Base-by-base conservation (phyloP, 1,140 invertebrate genomes). In the Parasteatoda tepidariorum region DNA sequence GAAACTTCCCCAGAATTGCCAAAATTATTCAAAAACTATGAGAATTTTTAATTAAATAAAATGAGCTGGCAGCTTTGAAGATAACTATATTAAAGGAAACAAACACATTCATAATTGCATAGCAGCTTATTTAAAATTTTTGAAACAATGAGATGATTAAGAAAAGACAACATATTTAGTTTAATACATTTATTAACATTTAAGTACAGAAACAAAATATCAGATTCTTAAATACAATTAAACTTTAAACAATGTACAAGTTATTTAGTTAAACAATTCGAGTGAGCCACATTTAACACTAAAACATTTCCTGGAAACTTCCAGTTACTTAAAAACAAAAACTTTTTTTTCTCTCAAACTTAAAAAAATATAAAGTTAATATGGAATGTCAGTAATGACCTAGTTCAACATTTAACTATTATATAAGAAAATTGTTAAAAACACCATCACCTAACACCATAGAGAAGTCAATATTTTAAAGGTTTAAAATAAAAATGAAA, bases 231-330 rank as follows among this genome's bases (percentile, higher is more conserved):
- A 54, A 75, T 26, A 34, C 18, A 66, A 62, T 22, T 15, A 61
- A 34, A 34, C 13, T 75, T 79, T 66, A 82, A 82, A 82, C 54
- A 82, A 82, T 82, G 78, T 82, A 82, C 78, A 82, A 82, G 62
- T 33, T 79, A 31, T 34, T 26, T 22, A 22, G 31, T 55, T 22
- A 76, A 34, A 22, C 55, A 68, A 64, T 55, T 82, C 30, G 41
- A 64, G n/a, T 22, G 26, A 33, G 61, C 78, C 48, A 30, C 71
- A 68, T 26, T 59, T 54, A 38, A n/a, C n/a, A n/a, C 31, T 6
- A 48, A 82, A 82, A 82, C 78, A 82, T 82, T 82, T 82, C 78
- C 78, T 82, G 78, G 78, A 82, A 82, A 61, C 78, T 82, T 82
- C 78, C 78, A 70, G 34, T 33, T 6, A 59, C 18, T 31, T 26